Evolutionary conservation across 1,140 invertebrate species (phyloP).

Genomic region (Drosophila murphyi): DNA sequence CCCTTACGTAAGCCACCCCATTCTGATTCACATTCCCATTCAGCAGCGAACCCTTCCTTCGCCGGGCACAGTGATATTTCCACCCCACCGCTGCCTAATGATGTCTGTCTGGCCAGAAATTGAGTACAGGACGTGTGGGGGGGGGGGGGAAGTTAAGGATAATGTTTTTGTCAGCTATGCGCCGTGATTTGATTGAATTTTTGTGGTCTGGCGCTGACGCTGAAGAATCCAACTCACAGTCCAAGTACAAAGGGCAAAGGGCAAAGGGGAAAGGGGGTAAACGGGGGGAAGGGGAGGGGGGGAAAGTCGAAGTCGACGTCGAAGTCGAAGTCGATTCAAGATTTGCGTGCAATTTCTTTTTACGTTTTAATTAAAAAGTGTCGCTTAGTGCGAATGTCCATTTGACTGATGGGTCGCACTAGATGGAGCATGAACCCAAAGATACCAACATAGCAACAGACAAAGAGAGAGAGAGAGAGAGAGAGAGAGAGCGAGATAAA

Average conservation of each 20-base stretch:
- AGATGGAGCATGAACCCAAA: not conserved
- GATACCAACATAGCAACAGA: not conserved
- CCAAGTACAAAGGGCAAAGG: not conserved
- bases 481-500: too few relatives aligned
- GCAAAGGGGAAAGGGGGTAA: not conserved
- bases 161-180: constrained; percentile 55
- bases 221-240: not conserved
- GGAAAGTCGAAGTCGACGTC: not conserved
- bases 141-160: constrained; percentile 10
- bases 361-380: constrained; percentile 82
- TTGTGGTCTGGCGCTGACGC: constrained; percentile 58
- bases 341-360: constrained; percentile 57
- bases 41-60: constrained; percentile 1
- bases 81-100: constrained; percentile 16
- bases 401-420: constrained; percentile 64
- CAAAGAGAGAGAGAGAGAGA: not conserved
- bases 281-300: not conserved
- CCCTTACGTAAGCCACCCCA: constrained; percentile 7
- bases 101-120: constrained; percentile 22
- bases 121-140: not conserved
- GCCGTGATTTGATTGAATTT: constrained; percentile 80
- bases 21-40: not conserved
- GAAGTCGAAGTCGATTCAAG: constrained; percentile 26
- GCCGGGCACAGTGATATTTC: not conserved
- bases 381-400: constrained; percentile 76